Evolutionary conservation across 2,113 vertebrate genomes (phyloP).

Genomic region (Phaethon lepturus): DNA sequence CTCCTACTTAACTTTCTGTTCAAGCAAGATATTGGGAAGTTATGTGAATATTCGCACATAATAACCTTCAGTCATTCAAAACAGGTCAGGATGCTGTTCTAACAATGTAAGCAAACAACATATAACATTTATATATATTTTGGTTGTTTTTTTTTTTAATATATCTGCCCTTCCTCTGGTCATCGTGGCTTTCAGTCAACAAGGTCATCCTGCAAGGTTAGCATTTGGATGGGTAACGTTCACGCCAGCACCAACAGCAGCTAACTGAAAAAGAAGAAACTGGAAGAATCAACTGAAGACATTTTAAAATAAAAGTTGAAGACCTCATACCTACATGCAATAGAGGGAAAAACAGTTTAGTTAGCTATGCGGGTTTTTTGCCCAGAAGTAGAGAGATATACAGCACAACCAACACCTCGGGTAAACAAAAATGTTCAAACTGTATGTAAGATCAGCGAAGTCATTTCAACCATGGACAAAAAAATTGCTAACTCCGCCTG

Average conservation of each 20-base stretch:
- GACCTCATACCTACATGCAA: neutral
- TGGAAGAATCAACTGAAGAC: neutral
- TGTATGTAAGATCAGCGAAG: neutral
- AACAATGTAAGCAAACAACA: fast-evolving
- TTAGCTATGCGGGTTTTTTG: fast-evolving
- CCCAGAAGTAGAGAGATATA: neutral
- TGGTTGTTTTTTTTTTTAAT: no score
- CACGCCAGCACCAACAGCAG: neutral
- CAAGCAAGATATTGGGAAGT: neutral
- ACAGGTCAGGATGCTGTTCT: neutral
- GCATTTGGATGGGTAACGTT: neutral
- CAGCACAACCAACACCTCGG: neutral
- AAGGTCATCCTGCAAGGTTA: neutral
- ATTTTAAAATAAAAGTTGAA: neutral
- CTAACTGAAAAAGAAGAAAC: neutral
- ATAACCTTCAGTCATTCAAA: neutral
- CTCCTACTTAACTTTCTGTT: neutral
- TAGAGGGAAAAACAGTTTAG: fast-evolving
- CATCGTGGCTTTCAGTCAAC: neutral
- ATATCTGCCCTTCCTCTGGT: neutral
- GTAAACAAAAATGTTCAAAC: neutral
- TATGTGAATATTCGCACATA: fast-evolving
- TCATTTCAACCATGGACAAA: fast-evolving
- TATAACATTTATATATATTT: neutral
- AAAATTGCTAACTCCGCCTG: neutral